Evolutionary conservation across 2,797 vertebrate species (phyloP), one percentile per base, ranked within the genome.

Genomic region (Lycodopsis pacificus): DNA sequence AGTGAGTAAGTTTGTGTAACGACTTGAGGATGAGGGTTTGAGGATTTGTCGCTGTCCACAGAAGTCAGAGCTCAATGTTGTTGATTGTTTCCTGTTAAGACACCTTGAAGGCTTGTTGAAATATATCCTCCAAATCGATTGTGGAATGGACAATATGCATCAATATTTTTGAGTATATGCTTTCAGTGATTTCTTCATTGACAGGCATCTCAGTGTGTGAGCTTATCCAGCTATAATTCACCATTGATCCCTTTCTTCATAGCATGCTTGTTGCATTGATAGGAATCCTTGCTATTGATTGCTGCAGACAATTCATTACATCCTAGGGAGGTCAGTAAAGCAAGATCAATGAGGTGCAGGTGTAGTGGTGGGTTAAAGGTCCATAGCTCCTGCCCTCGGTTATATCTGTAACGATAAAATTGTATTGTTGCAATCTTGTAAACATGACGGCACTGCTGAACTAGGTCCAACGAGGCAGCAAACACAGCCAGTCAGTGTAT

Each of bases 201-300:
- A 83, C 46, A 56, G 58, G 7, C 30, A 65, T 69, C 19, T 73
- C 32, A 67, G 40, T 27, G 38, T 56, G 44, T 74, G 70, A 71
- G 58, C 38, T 54, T 54, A 66, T 75, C 53, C 10, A 65, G 5
- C n/a, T 74, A 53, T 69, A 66, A 81, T 59, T 63, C 74, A 57
- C 13, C 67, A 86, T 71, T 73, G 81, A 88, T 83, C 62, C 10
- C 0, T 19, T 63, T 71, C 8, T 27, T 70, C 48, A 64, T 66
- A 56, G 22, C 34, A 53, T 59, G 65, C 53, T 67, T 63, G 49
- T 75, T 36, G 65, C 58, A 70, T 77, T 73, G 42, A 86, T 82
- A 61, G 73, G 56, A 79, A 48, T 74, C 19, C 19, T 27, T 27
- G 38, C 22, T 38, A 84, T 83, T 82, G 78, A 89, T 82, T 73